Conservation (phyloP, 2,888 invertebrate species). For the Drosophila prostipennis region DNA sequence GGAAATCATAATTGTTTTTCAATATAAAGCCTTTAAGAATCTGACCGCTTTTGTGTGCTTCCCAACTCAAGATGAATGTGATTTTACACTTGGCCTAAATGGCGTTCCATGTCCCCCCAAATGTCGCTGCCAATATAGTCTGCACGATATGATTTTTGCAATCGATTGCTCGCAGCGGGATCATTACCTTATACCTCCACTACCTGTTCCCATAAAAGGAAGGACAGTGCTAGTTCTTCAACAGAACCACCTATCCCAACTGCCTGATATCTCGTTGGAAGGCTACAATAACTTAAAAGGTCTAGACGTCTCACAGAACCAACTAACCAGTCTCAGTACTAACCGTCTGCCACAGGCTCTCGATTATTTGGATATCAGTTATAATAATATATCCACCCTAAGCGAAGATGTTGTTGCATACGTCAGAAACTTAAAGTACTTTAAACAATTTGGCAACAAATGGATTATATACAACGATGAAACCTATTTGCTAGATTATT, state of each 20-base stretch:
- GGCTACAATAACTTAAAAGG: neutral
- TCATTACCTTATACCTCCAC: neutral
- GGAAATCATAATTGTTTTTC: neutral
- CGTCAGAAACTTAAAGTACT: neutral
- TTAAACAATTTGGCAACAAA: slow-evolving; percentile 4
- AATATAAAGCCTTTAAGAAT: neutral
- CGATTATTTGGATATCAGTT: slow-evolving; percentile 5
- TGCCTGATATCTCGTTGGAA: neutral
- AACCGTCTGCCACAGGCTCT: neutral
- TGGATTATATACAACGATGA: slow-evolving; percentile 15
- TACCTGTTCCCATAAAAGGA: slow-evolving; percentile 7
- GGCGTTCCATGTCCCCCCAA: neutral
- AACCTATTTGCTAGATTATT: neutral
- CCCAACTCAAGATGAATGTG: neutral
- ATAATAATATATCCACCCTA: neutral
- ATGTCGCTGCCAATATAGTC: neutral
- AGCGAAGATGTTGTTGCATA: neutral
- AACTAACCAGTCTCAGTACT: slow-evolving; percentile 3
- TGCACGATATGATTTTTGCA: neutral
- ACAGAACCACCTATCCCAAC: neutral
- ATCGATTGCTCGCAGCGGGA: neutral
- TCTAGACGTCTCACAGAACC: slow-evolving; percentile 2
- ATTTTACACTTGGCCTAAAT: neutral
- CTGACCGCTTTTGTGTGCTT: neutral
- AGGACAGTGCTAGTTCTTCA: neutral